Evolutionary conservation across 2,888 invertebrate genomes (phyloP).

Genomic region (Stratiomys singularior): DNA sequence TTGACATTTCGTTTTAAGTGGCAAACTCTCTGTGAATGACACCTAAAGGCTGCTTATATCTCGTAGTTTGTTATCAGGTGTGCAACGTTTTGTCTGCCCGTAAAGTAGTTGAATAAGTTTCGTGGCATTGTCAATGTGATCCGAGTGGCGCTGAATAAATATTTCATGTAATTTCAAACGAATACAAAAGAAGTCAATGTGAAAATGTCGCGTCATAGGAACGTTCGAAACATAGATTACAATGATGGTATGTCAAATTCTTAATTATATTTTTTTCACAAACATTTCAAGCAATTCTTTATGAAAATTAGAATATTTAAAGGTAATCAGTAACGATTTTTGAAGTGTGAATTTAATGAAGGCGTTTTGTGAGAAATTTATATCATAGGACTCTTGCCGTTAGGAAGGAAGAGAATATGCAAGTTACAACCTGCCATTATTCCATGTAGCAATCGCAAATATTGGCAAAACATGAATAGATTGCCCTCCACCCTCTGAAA

Average conservation of each 20-base stretch:
- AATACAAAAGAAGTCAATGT: neutral
- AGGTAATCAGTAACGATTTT: too few species aligned
- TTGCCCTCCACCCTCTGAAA: too few species aligned
- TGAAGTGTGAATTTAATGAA: too few species aligned
- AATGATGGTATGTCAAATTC: slow-evolving; percentile 74
- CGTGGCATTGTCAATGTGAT: neutral
- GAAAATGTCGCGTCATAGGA: slow-evolving; percentile 87
- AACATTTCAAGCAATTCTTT: neutral
- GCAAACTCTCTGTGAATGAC: neutral
- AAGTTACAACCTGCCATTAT: too few species aligned
- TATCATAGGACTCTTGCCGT: too few species aligned
- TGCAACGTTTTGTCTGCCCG: neutral
- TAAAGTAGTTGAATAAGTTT: neutral
- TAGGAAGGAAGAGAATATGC: too few species aligned
- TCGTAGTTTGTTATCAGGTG: neutral
- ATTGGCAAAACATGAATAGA: too few species aligned
- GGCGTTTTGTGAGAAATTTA: too few species aligned
- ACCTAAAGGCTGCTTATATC: neutral
- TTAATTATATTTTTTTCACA: neutral
- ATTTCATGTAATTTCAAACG: neutral
- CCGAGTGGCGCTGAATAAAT: neutral
- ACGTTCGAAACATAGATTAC: slow-evolving; percentile 84
- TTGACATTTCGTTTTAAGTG: neutral
- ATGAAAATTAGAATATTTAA: too few species aligned
- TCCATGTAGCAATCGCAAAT: too few species aligned